A percentile compares a stretch with the other conserved stretches of the same genome.
phyloP scores from a whole-genome alignment of 2,797 vertebrate species.

The Liasis olivaceus region DNA sequence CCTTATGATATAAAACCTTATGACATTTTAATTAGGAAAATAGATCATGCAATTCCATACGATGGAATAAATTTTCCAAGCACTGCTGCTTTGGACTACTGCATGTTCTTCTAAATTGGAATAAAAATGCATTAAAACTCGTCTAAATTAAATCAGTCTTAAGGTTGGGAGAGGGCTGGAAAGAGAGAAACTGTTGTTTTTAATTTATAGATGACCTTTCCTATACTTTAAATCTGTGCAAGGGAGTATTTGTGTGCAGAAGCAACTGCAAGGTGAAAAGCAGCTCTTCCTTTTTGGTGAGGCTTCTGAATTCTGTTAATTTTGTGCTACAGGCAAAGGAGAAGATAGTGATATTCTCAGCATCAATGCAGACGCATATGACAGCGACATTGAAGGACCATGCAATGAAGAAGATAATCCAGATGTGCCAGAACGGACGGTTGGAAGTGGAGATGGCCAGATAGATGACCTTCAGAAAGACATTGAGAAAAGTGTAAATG shows the following conservation, averaged over 20 bases:
- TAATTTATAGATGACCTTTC: constrained; percentile 36
- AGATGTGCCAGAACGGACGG: constrained; percentile 60
- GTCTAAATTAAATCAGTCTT: constrained; percentile 56
- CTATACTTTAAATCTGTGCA: constrained; percentile 20
- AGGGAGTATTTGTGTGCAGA: constrained; percentile 21
- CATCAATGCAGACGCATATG: constrained; percentile 94
- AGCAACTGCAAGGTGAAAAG: constrained; percentile 16
- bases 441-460: constrained; percentile 65
- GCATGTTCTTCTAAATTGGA: constrained; percentile 45
- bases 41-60: constrained; percentile 43
- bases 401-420: constrained; percentile 80
- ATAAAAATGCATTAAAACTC: constrained; percentile 59
- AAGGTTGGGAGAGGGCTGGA: constrained; percentile 29
- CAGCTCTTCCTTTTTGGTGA: constrained; percentile 22
- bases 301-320: constrained; percentile 26
- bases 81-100: constrained; percentile 42
- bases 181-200: constrained; percentile 26
- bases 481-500: constrained; percentile 94
- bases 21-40: constrained; percentile 63
- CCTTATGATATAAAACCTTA: constrained; percentile 54
- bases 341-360: constrained; percentile 97
- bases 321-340: constrained; percentile 77
- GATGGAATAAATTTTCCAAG: constrained; percentile 50
- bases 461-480: constrained; percentile 90
- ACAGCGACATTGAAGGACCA: constrained; percentile 94